Base-by-base conservation (phyloP, 1,140 invertebrate genomes). In the Batillaria attramentaria region DNA sequence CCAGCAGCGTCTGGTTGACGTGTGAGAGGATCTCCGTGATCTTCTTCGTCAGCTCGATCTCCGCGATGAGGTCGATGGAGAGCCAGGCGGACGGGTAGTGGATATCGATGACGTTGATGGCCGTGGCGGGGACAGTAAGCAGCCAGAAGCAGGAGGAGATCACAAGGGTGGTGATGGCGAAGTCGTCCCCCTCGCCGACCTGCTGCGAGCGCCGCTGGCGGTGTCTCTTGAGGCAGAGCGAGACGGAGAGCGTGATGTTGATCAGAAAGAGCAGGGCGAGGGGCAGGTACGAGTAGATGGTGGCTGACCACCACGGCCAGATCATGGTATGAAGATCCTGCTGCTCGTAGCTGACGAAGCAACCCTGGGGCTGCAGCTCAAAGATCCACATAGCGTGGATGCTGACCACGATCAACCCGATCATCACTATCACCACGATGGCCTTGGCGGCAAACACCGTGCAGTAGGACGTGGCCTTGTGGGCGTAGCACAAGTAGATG, bases 351-450 rank as follows among this genome's bases (percentile, higher is more conserved):
- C 80, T 75, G 0, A 87, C 80, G 57, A 82, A 88, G 72, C 87
- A 89, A n/a, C 85, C 83, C 20, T 86, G 83, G 28, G 77, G 37
- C 66, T 86, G 84, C 3, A 90, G 81, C 77, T 86, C 84, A 72
- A 80, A 87, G 8, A 85, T 87, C 89, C 89, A 90, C 84, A 90
- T 89, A 70, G 89, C 85, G 69, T 90, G 87, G 35, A 90, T 85
- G 70, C 85, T 87, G 37, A 89, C 83, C 10, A 88, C 87, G 13
- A 87, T 76, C 42, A 90, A 81, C 18, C 86, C 85, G n/a, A 87
- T 83, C 20, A 88, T 78, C 13, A 90, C 86, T 66, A 87, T 83
- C 0, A 86, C 78, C 5, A 82, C 82, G 16, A 82, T 81, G 77
- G 86, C 83, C 72, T 88, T 88, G 13, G 89, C 84, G 78, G 87